phyloP scores from a whole-genome alignment of 2,797 vertebrate genomes.

The Macropodus opercularis region DNA sequence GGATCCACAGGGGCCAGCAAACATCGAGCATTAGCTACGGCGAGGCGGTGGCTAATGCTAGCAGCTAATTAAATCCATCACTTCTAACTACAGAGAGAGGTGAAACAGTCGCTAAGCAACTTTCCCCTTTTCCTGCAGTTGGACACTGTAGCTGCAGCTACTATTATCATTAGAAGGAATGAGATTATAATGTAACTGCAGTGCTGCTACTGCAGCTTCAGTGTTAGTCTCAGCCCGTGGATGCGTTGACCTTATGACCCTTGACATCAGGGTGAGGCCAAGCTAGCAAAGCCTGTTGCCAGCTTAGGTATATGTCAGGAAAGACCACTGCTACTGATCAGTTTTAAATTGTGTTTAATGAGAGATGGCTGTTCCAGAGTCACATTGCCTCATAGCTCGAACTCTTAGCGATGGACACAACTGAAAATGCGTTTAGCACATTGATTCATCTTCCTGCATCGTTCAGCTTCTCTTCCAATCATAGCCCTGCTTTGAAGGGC shows the following conservation, averaged over 20 bases:
- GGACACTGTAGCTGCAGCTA: not conserved
- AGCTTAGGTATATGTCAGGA: conserved; percentile 34
- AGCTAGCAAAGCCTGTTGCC: conserved; percentile 20
- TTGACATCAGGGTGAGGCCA: conserved; percentile 40
- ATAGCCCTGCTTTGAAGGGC: no score
- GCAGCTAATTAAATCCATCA: conserved; percentile 58
- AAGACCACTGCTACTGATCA: conserved; percentile 39
- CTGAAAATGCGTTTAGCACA: conserved; percentile 45
- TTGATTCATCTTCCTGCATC: conserved; percentile 24
- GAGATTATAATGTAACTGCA: conserved; percentile 10
- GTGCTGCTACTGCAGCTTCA: conserved; percentile 30
- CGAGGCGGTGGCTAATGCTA: conserved; percentile 58
- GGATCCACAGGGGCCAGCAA: conserved; percentile 48
- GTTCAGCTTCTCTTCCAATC: conserved; percentile 34
- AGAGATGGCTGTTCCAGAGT: conserved; percentile 20
- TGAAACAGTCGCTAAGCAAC: conserved; percentile 37
- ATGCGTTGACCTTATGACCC: conserved; percentile 37
- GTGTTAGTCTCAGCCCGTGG: conserved; percentile 30
- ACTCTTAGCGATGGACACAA: conserved; percentile 53
- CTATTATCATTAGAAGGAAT: conserved; percentile 8
- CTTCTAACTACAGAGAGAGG: conserved; percentile 38
- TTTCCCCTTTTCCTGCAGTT: conserved; percentile 20
- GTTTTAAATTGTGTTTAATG: not conserved
- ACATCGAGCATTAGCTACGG: conserved; percentile 45
- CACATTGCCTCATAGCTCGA: conserved; percentile 37